These are phyloP conservation scores for Glandiceps talaboti DNA, from an alignment of 53 echinoderm and acorn worm species.

Conservation along the genomic window DNA sequence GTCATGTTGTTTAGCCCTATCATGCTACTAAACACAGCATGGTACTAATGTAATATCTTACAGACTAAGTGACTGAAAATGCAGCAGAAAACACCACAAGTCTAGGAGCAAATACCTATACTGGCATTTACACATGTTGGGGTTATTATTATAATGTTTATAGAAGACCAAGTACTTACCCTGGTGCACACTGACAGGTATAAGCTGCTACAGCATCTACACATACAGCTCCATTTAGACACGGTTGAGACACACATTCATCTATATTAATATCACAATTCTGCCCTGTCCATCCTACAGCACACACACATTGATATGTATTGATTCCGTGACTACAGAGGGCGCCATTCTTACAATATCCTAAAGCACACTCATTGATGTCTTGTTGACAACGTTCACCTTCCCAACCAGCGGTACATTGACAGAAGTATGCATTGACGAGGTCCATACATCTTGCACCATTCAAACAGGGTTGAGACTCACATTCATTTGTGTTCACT, in stretches of 20 bases:
- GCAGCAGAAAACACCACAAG: too few species aligned
- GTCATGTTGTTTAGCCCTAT: too few species aligned
- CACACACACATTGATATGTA: conserved; percentile 55
- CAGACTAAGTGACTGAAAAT: too few species aligned
- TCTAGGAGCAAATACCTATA: too few species aligned
- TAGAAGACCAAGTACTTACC: too few species aligned
- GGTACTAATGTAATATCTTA: too few species aligned
- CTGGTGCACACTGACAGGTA: conserved; percentile 55
- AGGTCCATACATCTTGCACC: conserved; percentile 56
- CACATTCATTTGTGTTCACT: conserved; percentile 68
- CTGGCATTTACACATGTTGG: too few species aligned
- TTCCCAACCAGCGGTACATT: conserved; percentile 72
- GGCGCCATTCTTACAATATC: conserved; percentile 65
- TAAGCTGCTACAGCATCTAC: conserved; percentile 42
- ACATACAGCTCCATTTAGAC: conserved; percentile 72
- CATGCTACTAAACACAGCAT: too few species aligned
- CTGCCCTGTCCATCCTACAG: conserved; percentile 54
- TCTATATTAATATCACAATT: conserved; percentile 60
- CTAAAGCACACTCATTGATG: conserved; percentile 58
- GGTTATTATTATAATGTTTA: too few species aligned
- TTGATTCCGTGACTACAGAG: conserved; percentile 63
- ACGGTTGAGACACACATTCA: conserved; percentile 70
- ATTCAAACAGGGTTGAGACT: conserved; percentile 64
- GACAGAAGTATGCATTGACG: conserved; percentile 55
- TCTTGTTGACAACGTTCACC: conserved; percentile 54